Base-by-base conservation (phyloP, 2,113 vertebrate species). In the Silurus glanis region DNA sequence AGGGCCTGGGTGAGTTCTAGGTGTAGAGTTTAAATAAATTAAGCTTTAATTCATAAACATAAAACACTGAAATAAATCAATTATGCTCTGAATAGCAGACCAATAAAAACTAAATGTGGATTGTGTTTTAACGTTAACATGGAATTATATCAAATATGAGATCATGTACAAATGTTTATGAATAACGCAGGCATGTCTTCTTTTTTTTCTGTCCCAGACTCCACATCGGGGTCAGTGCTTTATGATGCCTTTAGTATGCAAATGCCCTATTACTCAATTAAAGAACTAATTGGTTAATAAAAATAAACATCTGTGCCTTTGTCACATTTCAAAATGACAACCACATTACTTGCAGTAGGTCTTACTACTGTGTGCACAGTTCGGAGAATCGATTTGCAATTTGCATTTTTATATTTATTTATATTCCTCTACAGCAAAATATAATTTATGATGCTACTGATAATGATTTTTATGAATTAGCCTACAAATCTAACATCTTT, bases 221-320 rank as follows among this genome's bases (percentile, higher is more conserved):
- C 7, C n/a, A 58, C n/a, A 58, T 58, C 51, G 19, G n/a, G 28
- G 55, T 80, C 56, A 80, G 9, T 19, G 9, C 25, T 59, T 59
- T 80, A 59, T 58, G 55, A 37, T 80, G 25, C 55, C 55, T 59
- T 59, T 80, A 80, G 17, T 59, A 58, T 58, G 56, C 78, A 80
- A 59, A 80, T 80, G 2, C 2, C 8, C 25, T 59, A 59, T 59
- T 80, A 80, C 16, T 59, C 78, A 59, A 80, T 80, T 80, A 80
- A 59, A 80, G 25, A 59, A 80, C 78, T 80, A 80, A 79, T 79
- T 53, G 37, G 53, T 79, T 58, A 25, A 58, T 79, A 79, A 58
- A 58, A 55, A 58, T 79, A 4, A 53, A 58, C 53, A 79, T 58
- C 76, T 79, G 55, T 2, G 25, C 51, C 25, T 79, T n/a, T 79